A percentile compares a stretch with the other conserved stretches of the same genome.
Evolutionary conservation across 23 tunicate genomes (phyloP).

Genomic region (Oikopleura vanhoeffeni): DNA sequence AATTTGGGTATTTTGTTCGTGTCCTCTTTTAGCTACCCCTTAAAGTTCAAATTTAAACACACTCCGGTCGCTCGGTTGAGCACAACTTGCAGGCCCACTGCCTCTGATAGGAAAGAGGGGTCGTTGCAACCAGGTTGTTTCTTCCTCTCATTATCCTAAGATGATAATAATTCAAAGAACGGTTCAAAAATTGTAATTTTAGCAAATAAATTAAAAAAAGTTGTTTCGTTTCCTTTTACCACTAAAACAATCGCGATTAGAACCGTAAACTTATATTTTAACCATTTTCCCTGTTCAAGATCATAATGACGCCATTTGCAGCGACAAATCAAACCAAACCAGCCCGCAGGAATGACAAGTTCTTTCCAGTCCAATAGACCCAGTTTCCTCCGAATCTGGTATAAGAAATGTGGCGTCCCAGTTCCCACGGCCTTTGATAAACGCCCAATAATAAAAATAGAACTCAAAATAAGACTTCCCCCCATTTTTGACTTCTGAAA

Average conservation of each 20-base stretch:
- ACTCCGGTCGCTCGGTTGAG: too few species aligned
- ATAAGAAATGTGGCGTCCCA: constrained; percentile 31
- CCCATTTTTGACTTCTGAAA: constrained; percentile 58
- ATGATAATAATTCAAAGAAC: too few species aligned
- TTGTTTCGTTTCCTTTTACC: too few species aligned
- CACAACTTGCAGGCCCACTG: too few species aligned
- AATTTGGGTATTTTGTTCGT: too few species aligned
- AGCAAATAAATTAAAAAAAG: too few species aligned
- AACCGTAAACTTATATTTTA: constrained; percentile 28
- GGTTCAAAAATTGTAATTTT: too few species aligned
- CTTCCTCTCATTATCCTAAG: too few species aligned
- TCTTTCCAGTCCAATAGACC: constrained; percentile 18
- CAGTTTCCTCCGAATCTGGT: constrained; percentile 18
- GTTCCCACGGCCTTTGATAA: constrained; percentile 35
- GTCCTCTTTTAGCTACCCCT: too few species aligned
- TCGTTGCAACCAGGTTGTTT: too few species aligned
- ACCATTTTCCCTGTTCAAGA: constrained; percentile 32
- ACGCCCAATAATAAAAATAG: constrained; percentile 41
- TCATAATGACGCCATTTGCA: constrained; percentile 36
- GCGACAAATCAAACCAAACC: constrained; percentile 39
- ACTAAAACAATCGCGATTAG: constrained; percentile 62
- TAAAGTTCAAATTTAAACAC: too few species aligned
- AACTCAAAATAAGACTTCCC: constrained; percentile 33
- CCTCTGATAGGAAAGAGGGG: too few species aligned
- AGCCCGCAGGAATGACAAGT: constrained; percentile 39